Evolutionary conservation across 2,797 vertebrate genomes (phyloP), one percentile per base, ranked within the genome.

Genomic region (Dendrocincla tyrannina): DNA sequence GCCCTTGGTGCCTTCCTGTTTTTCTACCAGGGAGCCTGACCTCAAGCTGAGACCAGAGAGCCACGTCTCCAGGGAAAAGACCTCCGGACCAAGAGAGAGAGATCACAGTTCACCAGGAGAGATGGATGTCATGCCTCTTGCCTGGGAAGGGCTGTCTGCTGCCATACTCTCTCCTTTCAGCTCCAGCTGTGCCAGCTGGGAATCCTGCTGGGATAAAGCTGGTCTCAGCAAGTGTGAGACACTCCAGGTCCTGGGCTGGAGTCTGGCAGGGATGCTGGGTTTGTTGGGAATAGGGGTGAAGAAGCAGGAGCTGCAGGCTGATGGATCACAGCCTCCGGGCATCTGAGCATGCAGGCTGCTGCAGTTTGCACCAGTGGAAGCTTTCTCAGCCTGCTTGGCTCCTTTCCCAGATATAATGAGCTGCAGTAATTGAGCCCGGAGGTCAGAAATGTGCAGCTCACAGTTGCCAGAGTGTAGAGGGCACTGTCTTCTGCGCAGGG

Each of bases 341-440:
- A 1, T 17, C 91, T 41, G 92, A 87, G 86, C 59, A n/a, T 9
- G 7, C 86, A 74, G 91, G 78, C 93, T 85, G 95, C 92, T 42
- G 92, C 20, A 44, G 89, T 95, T 93, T 93, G 94, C 92, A 95
- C 93, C 92, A 87, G 86, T 87, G 88, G 93, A 93, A 94, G 94
- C 84, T 95, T 94, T 93, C 93, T 94, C 95, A 92, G 96, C 94
- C 92, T 87, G 80, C 77, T 53, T 97, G 96, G 96, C 96, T 95
- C 44, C 67, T 20, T 91, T 96, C 95, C 96, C 95, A 95, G 95
- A 85, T 88, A 96, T 96, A 95, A 96, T 95, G 96, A 97, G 95
- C 94, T 95, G 86, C 94, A 70, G 95, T 96, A 94, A 96, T 96
- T 97, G 95, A 95, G 96, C 93, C 95, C 39, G 52, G 80, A 95